phyloP scores from a whole-genome alignment of 2,797 vertebrate genomes.

The Tokudaia muenninki region DNA sequence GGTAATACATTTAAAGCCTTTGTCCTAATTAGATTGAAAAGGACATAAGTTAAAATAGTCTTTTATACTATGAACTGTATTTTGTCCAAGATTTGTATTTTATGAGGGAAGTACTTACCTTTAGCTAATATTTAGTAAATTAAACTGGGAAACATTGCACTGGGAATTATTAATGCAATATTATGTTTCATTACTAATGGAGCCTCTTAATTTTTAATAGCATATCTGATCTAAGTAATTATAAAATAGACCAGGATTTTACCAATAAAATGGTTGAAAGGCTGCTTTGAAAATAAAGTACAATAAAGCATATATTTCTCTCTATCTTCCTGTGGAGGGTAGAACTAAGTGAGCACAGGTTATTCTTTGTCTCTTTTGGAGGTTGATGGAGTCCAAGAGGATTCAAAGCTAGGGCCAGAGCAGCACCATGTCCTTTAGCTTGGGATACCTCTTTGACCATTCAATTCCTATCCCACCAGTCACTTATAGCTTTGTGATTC shows the following conservation, averaged over 20 bases:
- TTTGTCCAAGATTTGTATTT: background rate
- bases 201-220: background rate
- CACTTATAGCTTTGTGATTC: background rate
- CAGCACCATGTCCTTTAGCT: background rate
- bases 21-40: background rate
- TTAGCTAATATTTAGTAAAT: conserved; percentile 11
- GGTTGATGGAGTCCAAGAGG: background rate
- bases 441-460: background rate
- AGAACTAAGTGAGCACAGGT: background rate
- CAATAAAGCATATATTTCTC: background rate
- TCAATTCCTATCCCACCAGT: background rate
- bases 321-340: background rate
- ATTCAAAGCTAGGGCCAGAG: background rate
- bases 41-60: background rate
- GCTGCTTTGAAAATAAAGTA: conserved; percentile 53
- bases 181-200: background rate
- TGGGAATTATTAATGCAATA: background rate
- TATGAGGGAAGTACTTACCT: background rate
- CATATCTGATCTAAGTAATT: background rate
- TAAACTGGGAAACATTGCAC: background rate
- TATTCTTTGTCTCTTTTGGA: background rate
- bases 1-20: background rate
- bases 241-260: background rate
- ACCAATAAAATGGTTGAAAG: background rate
- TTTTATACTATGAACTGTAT: background rate